A percentile compares a stretch with the other conserved stretches of the same genome.
Conservation (phyloP, 2,113 vertebrate genomes). For the Uria lomvia region DNA sequence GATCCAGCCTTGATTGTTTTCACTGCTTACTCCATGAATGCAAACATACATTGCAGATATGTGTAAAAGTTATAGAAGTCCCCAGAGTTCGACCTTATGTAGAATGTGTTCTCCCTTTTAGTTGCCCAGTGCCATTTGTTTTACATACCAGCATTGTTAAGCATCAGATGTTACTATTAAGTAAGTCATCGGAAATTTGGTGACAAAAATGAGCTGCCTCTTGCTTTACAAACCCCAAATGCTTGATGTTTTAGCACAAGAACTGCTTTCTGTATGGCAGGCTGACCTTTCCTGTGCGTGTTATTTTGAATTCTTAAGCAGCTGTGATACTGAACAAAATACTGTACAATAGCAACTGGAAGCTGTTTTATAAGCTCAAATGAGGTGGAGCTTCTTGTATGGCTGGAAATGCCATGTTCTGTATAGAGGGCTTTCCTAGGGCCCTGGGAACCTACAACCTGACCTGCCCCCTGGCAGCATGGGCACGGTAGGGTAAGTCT, state of each 20-base stretch:
- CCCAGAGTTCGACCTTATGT: neutral
- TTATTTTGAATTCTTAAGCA: neutral
- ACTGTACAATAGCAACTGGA: neutral
- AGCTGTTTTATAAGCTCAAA: neutral
- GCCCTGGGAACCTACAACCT: neutral
- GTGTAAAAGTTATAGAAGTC: neutral
- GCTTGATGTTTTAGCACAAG: neutral
- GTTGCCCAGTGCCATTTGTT: neutral
- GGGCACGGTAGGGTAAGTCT: neutral
- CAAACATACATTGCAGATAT: neutral
- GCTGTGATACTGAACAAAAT: neutral
- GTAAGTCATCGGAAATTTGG: neutral
- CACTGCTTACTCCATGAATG: constrained; percentile 1
- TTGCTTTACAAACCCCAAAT: neutral
- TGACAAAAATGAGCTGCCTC: neutral
- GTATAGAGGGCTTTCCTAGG: neutral
- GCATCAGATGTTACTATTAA: neutral
- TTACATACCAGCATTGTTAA: neutral
- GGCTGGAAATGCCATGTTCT: accelerated
- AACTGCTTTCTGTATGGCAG: neutral
- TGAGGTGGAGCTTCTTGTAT: neutral
- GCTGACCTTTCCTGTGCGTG: neutral
- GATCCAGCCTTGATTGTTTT: neutral
- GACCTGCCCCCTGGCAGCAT: neutral
- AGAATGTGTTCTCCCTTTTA: neutral